Conservation (phyloP, 1,140 invertebrate species). For the Phocides pigmalion region DNA sequence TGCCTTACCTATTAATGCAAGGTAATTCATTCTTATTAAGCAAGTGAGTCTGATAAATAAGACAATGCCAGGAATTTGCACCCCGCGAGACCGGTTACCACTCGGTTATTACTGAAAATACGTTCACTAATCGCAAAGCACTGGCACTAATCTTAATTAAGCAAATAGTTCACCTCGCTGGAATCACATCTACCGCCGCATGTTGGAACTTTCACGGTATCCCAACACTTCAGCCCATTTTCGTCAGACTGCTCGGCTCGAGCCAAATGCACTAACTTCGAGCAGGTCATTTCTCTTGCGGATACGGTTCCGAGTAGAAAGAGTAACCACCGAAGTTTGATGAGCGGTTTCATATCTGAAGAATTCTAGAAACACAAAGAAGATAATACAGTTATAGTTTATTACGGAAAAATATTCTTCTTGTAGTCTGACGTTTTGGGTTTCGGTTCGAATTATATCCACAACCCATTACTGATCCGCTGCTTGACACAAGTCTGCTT, state of each 20-base stretch:
- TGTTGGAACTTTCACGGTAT: constrained; percentile 50
- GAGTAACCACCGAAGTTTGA: background rate
- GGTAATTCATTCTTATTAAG: too few species aligned
- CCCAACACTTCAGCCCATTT: constrained; percentile 51
- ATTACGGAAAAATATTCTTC: too few species aligned
- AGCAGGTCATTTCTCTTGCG: constrained; percentile 16
- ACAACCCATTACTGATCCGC: too few species aligned
- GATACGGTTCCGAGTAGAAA: constrained; percentile 8
- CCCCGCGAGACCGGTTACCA: too few species aligned
- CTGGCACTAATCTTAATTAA: constrained; percentile 25
- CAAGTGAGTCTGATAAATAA: too few species aligned
- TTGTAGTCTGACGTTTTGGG: too few species aligned
- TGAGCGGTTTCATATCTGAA: constrained; percentile 1
- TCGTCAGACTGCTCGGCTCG: constrained; percentile 50
- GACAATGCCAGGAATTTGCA: too few species aligned
- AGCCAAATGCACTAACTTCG: constrained; percentile 42
- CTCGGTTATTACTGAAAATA: constrained; percentile 56
- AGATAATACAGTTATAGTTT: too few species aligned
- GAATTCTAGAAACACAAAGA: too few species aligned
- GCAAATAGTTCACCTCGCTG: constrained; percentile 49
- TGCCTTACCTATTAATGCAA: too few species aligned
- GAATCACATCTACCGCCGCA: constrained; percentile 59
- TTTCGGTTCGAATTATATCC: too few species aligned
- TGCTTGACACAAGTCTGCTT: too few species aligned
- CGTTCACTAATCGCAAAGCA: constrained; percentile 22